Conservation (phyloP, 1,140 invertebrate genomes). For the Caerostris extrusa region DNA sequence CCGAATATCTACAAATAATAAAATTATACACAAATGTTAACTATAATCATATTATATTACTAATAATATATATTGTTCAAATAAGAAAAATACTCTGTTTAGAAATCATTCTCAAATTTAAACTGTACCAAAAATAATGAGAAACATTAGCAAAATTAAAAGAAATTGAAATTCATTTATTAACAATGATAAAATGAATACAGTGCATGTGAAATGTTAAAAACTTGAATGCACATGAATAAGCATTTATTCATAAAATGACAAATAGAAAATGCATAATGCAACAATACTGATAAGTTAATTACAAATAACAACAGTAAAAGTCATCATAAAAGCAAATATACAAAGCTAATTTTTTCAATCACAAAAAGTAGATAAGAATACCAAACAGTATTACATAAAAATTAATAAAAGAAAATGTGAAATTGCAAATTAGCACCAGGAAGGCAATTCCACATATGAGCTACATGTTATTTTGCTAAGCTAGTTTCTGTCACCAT, state of each 20-base stretch:
- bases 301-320: conserved; percentile 23
- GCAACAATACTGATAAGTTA: background rate
- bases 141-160: background rate
- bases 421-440: background rate
- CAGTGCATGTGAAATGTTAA: conserved; percentile 4
- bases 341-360: background rate
- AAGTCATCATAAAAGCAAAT: conserved; percentile 2
- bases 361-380: background rate
- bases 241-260: background rate
- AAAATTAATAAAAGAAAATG: background rate
- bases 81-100: too few relatives aligned
- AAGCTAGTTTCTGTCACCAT: background rate
- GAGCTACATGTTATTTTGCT: background rate
- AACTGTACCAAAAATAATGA: background rate
- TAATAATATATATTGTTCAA: too few relatives aligned
- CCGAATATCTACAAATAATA: too few relatives aligned
- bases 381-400: background rate
- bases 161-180: conserved; percentile 2
- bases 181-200: conserved; percentile 4
- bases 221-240: background rate
- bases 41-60: too few relatives aligned
- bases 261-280: background rate
- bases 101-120: too few relatives aligned
- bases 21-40: too few relatives aligned
- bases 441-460: too few relatives aligned